Percentiles rank a stretch among this genome's conserved stretches.
Conservation (phyloP, 2,888 invertebrate genomes). For the Bombylius major region DNA sequence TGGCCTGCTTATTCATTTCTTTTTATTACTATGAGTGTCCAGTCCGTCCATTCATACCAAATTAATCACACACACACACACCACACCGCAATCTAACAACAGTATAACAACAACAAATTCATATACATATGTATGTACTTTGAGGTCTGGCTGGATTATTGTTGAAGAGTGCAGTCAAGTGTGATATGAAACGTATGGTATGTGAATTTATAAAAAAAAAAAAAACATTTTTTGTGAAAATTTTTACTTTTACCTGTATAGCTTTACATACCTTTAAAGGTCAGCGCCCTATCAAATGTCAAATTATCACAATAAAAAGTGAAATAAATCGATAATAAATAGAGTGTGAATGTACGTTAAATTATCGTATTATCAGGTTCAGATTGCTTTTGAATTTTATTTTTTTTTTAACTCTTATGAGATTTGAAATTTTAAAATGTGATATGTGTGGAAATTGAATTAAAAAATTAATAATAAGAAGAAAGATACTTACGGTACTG, state of each 20-base stretch:
- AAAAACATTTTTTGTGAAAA: background rate
- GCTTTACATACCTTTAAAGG: background rate
- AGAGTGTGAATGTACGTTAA: too few relatives aligned
- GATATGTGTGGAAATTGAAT: too few relatives aligned
- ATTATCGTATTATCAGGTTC: too few relatives aligned
- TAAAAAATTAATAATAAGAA: too few relatives aligned
- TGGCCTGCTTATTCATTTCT: background rate
- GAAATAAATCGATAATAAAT: background rate
- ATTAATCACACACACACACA: too few relatives aligned
- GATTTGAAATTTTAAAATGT: too few relatives aligned
- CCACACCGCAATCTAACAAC: background rate
- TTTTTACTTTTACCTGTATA: background rate
- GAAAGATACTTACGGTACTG: constrained; percentile 12
- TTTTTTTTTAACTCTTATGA: too few relatives aligned
- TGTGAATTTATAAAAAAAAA: background rate
- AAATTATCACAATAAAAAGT: background rate
- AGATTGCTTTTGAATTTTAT: too few relatives aligned
- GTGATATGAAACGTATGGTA: background rate
- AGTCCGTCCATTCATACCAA: background rate
- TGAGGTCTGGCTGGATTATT: too few relatives aligned
- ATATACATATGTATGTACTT: too few relatives aligned
- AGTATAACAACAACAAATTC: background rate
- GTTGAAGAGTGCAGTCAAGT: too few relatives aligned
- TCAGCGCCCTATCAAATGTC: background rate
- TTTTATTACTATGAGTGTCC: background rate